Base-by-base conservation (phyloP, 2,797 vertebrate species). In the Acipenser ruthenus region DNA sequence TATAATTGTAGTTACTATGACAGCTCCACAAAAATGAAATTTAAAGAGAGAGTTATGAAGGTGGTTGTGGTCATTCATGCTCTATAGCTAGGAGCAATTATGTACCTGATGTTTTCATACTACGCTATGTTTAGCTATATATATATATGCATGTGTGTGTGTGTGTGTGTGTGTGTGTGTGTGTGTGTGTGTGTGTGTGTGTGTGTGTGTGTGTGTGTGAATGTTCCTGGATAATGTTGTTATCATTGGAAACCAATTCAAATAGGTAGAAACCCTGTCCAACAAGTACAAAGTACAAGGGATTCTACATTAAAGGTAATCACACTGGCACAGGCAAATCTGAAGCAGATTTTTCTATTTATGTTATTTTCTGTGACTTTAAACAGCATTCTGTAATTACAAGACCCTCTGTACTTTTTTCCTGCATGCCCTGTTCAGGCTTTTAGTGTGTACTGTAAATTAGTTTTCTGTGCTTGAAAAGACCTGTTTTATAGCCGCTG, bases 391-490 rank as follows among this genome's bases (percentile, higher is more conserved):
- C 67, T 69, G 69, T 78, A 79, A 79, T 82, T 81, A 80, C 73
- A 71, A 71, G 23, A 74, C 77, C 67, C 68, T 64, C 68, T 64
- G 68, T 69, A 69, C 77, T 18, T 64, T 55, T 55, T 79, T 69
- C 75, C 73, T 71, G 47, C 70, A 67, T 69, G 67, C 64, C 70
- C 63, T 51, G 60, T 71, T 68, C 61, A 60, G 13, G 8, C 83
- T 88, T 86, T 83, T 84, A 77, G 75, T 79, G 81, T 79, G 85
- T 83, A 84, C 90, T 89, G 90, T 92, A 90, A 92, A 92, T 87
- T 84, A 89, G 84, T 90, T 91, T 91, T 90, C 84, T 87, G 84
- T 80, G 88, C 88, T 88, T 90, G 89, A 89, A 87, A 88, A 88
- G 87, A 85, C 79, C 85, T 84, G 86, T 93, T 94, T 92, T 90